Evolutionary conservation across 2,113 vertebrate species (phyloP), one percentile per base, ranked within the genome.

Genomic region (Astur gentilis): DNA sequence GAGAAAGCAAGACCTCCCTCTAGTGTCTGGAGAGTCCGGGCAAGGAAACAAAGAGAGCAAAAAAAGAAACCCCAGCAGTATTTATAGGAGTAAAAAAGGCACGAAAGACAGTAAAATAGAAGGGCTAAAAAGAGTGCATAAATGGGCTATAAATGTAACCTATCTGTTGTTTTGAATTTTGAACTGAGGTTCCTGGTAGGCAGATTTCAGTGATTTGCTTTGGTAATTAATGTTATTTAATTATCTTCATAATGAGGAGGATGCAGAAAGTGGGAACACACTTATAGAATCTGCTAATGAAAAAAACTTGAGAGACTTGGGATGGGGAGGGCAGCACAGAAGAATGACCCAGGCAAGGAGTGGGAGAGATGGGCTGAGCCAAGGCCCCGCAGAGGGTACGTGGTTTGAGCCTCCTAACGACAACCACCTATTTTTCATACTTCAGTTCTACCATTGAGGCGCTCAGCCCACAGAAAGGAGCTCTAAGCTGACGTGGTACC

Each of bases 1-100:
- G 29, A 42, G 81, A 76, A 92, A 86, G 69, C 82, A 93, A 93
- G 40, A 42, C 61, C 73, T 55, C 83, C 90, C 91, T 77, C 94
- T 97, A 86, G 83, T 83, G 95, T 84, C 65, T 71, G 54, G 29
- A 86, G 38, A 82, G 40, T 67, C 60, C 42, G 54, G 64, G 57
- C 60, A 47, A 62, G 44, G 25, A 40, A 69, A 34, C 0, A 2
- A 25, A 17, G 25, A 62, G 31, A 76, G 9, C 7, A 21, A 70
- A 62, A 50, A 27, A 36, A 44, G 25, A 72, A 66, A 90, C 20
- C 13, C 4, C 27, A 25, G 17, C 10, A 32, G 4, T 31, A 16
- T 29, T 76, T 83, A 7, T 15, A 7, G 5, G 52, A 49, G 5
- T 23, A 10, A 66, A 73, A 85, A 58, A 58, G 19, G 29, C 26